Percentiles rank a stretch among this genome's conserved stretches.
Evolutionary conservation across 1,140 invertebrate genomes (phyloP).

Genomic region (Helicoverpa armigera): DNA sequence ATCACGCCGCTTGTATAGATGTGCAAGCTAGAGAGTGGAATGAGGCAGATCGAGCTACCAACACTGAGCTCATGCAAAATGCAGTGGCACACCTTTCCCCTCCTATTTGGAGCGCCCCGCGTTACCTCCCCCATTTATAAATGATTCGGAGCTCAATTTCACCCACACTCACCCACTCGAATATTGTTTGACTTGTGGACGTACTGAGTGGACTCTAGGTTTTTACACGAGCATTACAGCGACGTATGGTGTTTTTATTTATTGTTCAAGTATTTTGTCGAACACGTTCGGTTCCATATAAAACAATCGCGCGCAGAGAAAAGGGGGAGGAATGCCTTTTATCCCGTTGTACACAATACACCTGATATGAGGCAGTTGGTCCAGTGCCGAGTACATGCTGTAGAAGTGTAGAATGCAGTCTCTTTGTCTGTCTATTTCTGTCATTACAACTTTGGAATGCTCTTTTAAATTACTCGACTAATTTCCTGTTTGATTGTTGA

Average conservation of each 20-base stretch:
- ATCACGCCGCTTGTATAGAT: slow-evolving; percentile 38
- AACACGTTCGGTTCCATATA: neutral
- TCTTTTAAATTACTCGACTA: too few species aligned
- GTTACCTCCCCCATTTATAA: slow-evolving; percentile 78
- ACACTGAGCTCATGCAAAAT: slow-evolving; percentile 79
- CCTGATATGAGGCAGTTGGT: too few species aligned
- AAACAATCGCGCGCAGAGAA: neutral
- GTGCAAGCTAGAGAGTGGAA: slow-evolving; percentile 48
- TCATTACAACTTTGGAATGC: too few species aligned
- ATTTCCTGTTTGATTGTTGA: too few species aligned
- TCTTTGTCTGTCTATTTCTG: too few species aligned
- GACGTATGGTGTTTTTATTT: neutral
- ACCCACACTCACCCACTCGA: slow-evolving; percentile 61
- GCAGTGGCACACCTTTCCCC: slow-evolving; percentile 70
- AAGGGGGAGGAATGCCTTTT: neutral
- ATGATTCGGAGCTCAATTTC: slow-evolving; percentile 82
- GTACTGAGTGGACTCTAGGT: slow-evolving; percentile 39
- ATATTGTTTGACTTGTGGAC: slow-evolving; percentile 82
- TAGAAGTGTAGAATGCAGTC: too few species aligned
- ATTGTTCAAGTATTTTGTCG: slow-evolving; percentile 13
- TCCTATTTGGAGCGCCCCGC: slow-evolving; percentile 60
- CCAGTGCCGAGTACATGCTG: too few species aligned
- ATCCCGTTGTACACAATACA: neutral
- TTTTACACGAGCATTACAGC: slow-evolving; percentile 29
- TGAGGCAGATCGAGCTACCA: slow-evolving; percentile 63